Conservation (phyloP, 2,888 invertebrate species). For the Nomada lathburiana region DNA sequence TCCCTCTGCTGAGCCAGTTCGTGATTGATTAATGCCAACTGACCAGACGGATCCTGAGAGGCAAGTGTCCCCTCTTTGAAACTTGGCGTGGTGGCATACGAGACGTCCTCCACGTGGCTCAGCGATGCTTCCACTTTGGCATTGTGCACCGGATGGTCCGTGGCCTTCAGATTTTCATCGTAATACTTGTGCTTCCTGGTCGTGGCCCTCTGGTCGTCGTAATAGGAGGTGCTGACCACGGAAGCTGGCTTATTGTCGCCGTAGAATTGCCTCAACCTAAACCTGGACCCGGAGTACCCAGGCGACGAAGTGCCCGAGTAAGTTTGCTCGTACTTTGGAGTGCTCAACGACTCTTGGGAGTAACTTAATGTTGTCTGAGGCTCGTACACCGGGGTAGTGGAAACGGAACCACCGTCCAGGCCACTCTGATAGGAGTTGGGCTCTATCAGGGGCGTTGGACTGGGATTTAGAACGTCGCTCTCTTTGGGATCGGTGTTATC, state of each 20-base stretch:
- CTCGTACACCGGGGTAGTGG: constrained; percentile 70
- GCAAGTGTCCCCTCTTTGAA: constrained; percentile 36
- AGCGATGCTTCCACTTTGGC: constrained; percentile 31
- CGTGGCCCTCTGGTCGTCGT: constrained; percentile 51
- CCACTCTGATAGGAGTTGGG: constrained; percentile 83
- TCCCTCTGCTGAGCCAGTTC: constrained; percentile 61
- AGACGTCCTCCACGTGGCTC: constrained; percentile 48
- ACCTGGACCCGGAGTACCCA: constrained; percentile 51
- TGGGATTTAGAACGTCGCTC: constrained; percentile 66
- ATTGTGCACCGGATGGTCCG: constrained; percentile 27
- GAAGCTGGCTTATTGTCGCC: constrained; percentile 59
- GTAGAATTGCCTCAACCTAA: constrained; percentile 65
- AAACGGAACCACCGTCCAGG: constrained; percentile 27
- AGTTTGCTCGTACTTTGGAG: constrained; percentile 69
- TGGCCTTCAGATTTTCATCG: constrained; percentile 47
- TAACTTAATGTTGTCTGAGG: constrained; percentile 70
- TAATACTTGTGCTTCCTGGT: constrained; percentile 67
- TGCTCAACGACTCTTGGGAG: constrained; percentile 60
- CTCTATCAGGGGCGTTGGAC: constrained; percentile 76
- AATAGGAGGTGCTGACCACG: constrained; percentile 58
- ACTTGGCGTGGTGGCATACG: constrained; percentile 59
- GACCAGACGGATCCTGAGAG: constrained; percentile 52
- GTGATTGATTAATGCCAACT: constrained; percentile 62
- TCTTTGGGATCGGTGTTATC: constrained; percentile 66
- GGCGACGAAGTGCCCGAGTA: constrained; percentile 43